Conservation (phyloP, 2,888 invertebrate species). For the Orchestes rusci region DNA sequence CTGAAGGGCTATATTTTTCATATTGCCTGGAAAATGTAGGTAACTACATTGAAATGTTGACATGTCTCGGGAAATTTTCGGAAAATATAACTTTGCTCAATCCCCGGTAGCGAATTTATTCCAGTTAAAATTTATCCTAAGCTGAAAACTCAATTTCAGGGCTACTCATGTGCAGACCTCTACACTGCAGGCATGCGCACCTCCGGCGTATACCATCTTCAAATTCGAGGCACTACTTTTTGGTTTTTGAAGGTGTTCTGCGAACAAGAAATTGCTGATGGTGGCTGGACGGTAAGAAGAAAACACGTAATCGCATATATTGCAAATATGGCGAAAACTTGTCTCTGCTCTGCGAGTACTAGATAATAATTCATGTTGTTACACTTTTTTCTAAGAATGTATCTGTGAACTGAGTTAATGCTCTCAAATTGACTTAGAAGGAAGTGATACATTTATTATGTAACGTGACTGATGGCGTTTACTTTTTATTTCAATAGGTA, state of each 20-base stretch:
- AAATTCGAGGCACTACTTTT: constrained; percentile 85
- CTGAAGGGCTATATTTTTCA: no score
- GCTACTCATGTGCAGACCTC: constrained; percentile 81
- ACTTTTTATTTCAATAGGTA: constrained; percentile 67
- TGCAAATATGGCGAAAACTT: background rate
- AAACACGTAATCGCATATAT: background rate
- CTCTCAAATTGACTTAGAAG: no score
- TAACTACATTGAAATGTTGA: no score
- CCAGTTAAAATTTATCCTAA: no score
- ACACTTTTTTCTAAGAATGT: background rate
- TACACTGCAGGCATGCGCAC: constrained; percentile 79
- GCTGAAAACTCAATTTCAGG: no score
- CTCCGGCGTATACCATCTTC: constrained; percentile 82
- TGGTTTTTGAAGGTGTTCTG: constrained; percentile 91
- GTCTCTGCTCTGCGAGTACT: background rate
- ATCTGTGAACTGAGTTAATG: background rate
- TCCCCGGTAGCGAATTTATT: no score
- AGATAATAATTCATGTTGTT: background rate
- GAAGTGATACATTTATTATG: no score
- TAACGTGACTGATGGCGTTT: constrained; percentile 12
- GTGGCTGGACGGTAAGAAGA: constrained; percentile 83
- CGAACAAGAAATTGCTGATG: constrained; percentile 82
- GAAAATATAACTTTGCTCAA: no score
- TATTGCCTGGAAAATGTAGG: no score
- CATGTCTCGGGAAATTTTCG: no score